Base-by-base conservation (phyloP, 2,888 invertebrate genomes). In the Lasioglossum vierecki region DNA sequence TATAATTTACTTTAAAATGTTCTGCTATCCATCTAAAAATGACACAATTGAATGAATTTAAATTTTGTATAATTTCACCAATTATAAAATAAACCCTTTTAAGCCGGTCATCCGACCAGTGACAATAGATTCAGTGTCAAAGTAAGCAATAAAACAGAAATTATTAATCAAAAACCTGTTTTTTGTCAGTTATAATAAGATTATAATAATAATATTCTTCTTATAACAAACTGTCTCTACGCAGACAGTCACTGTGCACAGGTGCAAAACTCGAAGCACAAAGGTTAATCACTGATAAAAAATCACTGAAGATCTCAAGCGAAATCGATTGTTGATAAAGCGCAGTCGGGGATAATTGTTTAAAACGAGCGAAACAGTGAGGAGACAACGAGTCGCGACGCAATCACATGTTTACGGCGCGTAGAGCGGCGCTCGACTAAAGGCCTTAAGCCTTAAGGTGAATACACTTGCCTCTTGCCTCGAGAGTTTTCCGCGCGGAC, bases 341-440 rank as follows among this genome's bases (percentile, higher is more conserved):
- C 44, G 74, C 60, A 22, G 41, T 5, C 35, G 18, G 0, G 0
- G 49, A 70, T 49, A n/a, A 68, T 70, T 46, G 41, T 15, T 44
- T 13, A 70, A 18, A 35, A 79, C 57, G 35, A 63, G 18, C 49
- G 72, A 26, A 44, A 8, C 39, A 70, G 41, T 3, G 22, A 15
- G n/a, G n/a, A 30, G n/a, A 30, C 15, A 44, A 22, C 41, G 49
- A 30, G 57, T 18, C n/a, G 83, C 79, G 84, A 49, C 35, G 82
- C 41, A 73, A 89, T 86, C 73, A 79, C 85, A 84, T 88, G 91
- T 87, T 91, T 87, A 86, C 91, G 81, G 91, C 91, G 92, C 92
- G 92, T 92, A 90, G 89, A 92, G 90, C 92, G 86, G 90, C 90
- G 91, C 91, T 91, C 92, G 92, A 94, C 94, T 93, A 93, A 93